phyloP scores from a whole-genome alignment of 2,888 invertebrate genomes.

The Lamellibrachia satsuma region DNA sequence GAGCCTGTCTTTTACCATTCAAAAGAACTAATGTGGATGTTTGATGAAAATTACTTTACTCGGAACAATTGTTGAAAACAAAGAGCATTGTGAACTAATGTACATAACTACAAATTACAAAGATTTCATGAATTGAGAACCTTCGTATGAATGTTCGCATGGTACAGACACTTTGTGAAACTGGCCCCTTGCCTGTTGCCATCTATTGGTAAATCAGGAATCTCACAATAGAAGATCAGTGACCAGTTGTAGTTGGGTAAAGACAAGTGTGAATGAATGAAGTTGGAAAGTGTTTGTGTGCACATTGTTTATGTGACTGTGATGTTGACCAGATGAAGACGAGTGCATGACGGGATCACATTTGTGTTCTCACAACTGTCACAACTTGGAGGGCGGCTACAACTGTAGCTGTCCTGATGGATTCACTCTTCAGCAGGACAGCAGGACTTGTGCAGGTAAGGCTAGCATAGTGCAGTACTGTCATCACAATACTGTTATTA shows the following conservation, averaged over 20 bases:
- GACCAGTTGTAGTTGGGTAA: background rate
- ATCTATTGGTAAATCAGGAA: too few species aligned
- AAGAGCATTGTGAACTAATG: too few species aligned
- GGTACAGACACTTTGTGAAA: too few species aligned
- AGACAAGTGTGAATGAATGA: background rate
- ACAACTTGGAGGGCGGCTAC: background rate
- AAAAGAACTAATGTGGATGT: too few species aligned
- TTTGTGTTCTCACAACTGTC: background rate
- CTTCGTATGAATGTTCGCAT: too few species aligned
- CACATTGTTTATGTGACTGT: background rate
- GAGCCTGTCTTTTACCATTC: too few species aligned
- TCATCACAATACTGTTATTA: background rate
- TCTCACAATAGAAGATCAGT: too few species aligned
- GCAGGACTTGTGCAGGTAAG: slow-evolving; percentile 17
- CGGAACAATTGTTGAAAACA: too few species aligned
- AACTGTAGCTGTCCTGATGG: background rate
- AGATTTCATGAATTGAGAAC: too few species aligned
- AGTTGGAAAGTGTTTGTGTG: background rate
- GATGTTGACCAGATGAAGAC: background rate
- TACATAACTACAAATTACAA: too few species aligned
- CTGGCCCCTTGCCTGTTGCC: too few species aligned
- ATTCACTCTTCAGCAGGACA: background rate
- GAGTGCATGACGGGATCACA: background rate
- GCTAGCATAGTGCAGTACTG: background rate
- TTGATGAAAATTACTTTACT: too few species aligned